Conservation (phyloP, 2,888 invertebrate genomes). For the Dynastes grantii region DNA sequence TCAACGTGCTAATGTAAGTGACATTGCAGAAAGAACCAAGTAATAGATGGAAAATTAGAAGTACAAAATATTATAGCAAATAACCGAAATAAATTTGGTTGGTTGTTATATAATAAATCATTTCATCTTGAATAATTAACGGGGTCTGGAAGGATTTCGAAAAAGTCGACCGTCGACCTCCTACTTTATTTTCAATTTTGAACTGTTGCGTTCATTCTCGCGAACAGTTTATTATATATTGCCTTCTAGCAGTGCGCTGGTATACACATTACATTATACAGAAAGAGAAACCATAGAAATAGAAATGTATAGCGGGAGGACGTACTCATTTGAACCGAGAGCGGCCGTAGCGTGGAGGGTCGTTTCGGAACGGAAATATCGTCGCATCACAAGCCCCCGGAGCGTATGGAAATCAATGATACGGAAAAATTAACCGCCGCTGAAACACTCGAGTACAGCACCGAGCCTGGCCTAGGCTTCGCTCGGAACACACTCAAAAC, state of each 20-base stretch:
- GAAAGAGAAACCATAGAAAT: slow-evolving; percentile 41
- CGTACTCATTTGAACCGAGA: slow-evolving; percentile 21
- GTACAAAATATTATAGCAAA: too few relatives aligned
- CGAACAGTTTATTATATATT: too few relatives aligned
- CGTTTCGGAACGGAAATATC: slow-evolving; percentile 43
- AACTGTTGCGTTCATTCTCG: too few relatives aligned
- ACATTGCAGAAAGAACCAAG: too few relatives aligned
- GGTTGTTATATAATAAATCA: too few relatives aligned
- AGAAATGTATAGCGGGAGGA: neutral
- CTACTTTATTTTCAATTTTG: too few relatives aligned
- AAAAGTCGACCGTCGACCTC: too few relatives aligned
- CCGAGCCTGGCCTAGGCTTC: slow-evolving; percentile 12
- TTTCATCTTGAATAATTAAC: too few relatives aligned
- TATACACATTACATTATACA: neutral
- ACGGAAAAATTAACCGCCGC: slow-evolving; percentile 41
- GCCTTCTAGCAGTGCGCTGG: neutral
- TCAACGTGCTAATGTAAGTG: too few relatives aligned
- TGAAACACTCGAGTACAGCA: slow-evolving; percentile 26
- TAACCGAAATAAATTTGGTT: too few relatives aligned
- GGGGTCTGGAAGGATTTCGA: too few relatives aligned
- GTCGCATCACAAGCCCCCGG: slow-evolving; percentile 25
- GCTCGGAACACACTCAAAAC: slow-evolving; percentile 11
- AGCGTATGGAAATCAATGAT: slow-evolving; percentile 44
- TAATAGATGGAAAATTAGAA: too few relatives aligned
- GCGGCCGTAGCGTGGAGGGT: slow-evolving; percentile 18